These are phyloP conservation scores for Athalia cordata DNA, from an alignment of 2,888 invertebrate species.

Conservation along the genomic window DNA sequence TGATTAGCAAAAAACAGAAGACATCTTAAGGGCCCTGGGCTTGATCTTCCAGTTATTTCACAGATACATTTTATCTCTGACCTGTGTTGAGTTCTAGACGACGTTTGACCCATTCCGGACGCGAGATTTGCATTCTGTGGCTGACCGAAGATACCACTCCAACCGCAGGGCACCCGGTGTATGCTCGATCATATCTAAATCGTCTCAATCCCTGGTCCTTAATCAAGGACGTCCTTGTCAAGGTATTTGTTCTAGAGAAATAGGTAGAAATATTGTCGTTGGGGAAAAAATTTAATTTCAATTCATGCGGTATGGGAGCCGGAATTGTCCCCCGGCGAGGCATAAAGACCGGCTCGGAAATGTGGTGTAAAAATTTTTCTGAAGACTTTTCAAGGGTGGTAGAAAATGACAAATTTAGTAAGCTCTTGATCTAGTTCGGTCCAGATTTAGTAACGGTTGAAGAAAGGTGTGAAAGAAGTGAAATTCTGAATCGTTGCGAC, in stretches of 20 bases:
- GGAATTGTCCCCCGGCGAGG: neutral
- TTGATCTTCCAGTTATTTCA: neutral
- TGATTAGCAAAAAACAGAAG: too few relatives aligned
- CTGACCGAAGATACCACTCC: constrained; percentile 15
- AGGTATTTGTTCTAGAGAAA: neutral
- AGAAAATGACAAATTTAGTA: constrained; percentile 16
- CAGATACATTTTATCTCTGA: neutral
- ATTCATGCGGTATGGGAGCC: neutral
- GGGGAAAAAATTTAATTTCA: constrained; percentile 13
- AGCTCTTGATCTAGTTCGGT: constrained; percentile 26
- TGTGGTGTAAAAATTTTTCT: neutral
- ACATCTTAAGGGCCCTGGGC: too few relatives aligned
- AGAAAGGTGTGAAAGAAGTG: constrained; percentile 35
- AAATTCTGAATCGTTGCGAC: constrained; percentile 28
- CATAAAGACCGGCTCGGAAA: neutral
- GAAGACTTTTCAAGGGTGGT: constrained; percentile 12
- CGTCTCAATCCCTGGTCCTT: neutral
- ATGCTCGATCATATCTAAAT: neutral
- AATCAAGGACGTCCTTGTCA: neutral
- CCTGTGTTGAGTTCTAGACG: neutral
- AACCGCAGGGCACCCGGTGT: neutral
- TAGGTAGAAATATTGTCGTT: constrained; percentile 13
- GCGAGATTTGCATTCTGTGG: neutral
- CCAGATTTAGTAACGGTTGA: constrained; percentile 21
- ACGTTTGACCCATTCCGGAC: neutral